phyloP scores from a whole-genome alignment of 2,888 invertebrate genomes.

The Acrocyrtus sp. region DNA sequence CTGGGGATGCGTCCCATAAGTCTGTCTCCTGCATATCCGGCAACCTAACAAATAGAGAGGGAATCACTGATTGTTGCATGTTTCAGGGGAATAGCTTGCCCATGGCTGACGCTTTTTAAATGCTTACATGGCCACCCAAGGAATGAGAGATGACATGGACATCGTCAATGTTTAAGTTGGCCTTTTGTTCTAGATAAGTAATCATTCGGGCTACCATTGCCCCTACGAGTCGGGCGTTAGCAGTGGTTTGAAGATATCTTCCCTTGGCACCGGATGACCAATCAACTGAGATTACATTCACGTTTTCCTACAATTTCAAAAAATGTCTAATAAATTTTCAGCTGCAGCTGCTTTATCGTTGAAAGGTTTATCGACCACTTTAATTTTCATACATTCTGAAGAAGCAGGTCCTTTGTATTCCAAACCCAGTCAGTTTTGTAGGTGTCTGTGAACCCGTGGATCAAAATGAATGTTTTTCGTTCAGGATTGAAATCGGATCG shows the following conservation, averaged over 20 bases:
- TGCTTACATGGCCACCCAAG: conserved; percentile 62
- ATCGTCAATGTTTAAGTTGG: conserved; percentile 51
- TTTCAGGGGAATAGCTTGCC: too few species aligned
- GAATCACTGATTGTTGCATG: too few species aligned
- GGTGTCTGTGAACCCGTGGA: conserved; percentile 75
- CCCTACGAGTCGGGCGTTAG: conserved; percentile 72
- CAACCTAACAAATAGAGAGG: too few species aligned
- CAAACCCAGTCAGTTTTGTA: conserved; percentile 72
- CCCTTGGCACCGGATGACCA: conserved; percentile 74
- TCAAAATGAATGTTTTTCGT: conserved; percentile 71
- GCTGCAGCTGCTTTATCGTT: too few species aligned
- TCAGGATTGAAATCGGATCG: conserved; percentile 72
- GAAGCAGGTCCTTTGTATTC: conserved; percentile 71
- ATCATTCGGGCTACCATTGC: conserved; percentile 67
- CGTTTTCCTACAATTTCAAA: conserved; percentile 71
- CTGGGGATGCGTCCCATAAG: conserved; percentile 59
- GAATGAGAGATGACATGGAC: conserved; percentile 63
- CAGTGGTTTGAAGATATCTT: conserved; percentile 71
- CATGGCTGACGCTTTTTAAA: too few species aligned
- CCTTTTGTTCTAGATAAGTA: conserved; percentile 55
- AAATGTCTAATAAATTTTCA: too few species aligned
- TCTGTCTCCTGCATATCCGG: conserved; percentile 62
- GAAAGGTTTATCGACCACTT: too few species aligned
- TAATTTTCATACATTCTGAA: conserved; percentile 73
- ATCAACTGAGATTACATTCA: conserved; percentile 74